Percentiles rank a stretch among this genome's conserved stretches.
These are phyloP conservation scores for Thyatira batis DNA, from an alignment of 2,888 invertebrate species.

Conservation along the genomic window DNA sequence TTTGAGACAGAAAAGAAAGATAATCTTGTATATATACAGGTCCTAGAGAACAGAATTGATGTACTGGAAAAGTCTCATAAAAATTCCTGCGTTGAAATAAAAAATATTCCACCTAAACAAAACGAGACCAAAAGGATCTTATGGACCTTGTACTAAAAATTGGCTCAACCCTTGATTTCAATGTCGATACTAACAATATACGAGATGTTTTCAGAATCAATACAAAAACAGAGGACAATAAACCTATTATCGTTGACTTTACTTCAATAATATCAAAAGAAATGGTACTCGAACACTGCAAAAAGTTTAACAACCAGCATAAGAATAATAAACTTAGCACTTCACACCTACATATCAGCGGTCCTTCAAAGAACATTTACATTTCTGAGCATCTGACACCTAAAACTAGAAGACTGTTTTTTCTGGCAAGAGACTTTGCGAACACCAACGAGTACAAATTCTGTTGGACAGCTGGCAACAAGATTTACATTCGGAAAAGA, in stretches of 20 bases:
- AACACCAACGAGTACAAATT: too few relatives aligned
- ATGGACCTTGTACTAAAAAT: not conserved
- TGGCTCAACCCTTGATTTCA: not conserved
- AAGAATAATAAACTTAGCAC: too few relatives aligned
- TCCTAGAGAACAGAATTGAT: not conserved
- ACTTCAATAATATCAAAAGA: not conserved
- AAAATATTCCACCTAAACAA: not conserved
- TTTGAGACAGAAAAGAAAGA: not conserved
- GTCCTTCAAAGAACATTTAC: too few relatives aligned
- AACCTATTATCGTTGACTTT: not conserved
- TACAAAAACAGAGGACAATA: not conserved
- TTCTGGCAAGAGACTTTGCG: too few relatives aligned
- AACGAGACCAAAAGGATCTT: not conserved
- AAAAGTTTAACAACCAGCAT: too few relatives aligned
- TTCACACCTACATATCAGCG: too few relatives aligned
- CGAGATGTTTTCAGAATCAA: not conserved
- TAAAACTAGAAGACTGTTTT: too few relatives aligned
- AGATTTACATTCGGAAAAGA: too few relatives aligned
- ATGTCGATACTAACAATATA: not conserved
- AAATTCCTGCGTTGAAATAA: not conserved
- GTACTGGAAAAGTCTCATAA: not conserved
- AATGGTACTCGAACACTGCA: too few relatives aligned
- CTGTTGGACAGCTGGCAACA: too few relatives aligned
- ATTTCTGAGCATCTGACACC: too few relatives aligned
- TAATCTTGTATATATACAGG: not conserved